Evolutionary conservation across 53 echinoderm and acorn worm species (phyloP), one percentile per base, ranked within the genome.

Genomic region (Arbacia lixula): DNA sequence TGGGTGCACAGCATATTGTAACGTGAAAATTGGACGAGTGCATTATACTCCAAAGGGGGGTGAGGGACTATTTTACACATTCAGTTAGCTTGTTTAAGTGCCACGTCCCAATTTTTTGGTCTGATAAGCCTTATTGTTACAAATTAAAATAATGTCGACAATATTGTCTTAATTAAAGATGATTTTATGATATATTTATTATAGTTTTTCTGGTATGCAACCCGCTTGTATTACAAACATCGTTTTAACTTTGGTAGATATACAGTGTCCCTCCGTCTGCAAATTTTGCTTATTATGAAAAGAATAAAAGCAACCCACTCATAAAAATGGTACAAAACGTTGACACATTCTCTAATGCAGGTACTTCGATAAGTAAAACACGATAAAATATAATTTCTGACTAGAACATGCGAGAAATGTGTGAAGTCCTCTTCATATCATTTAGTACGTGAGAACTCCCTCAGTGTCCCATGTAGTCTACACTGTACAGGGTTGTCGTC

Each of bases 401-500:
- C 14, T 36, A 20, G 22, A 5, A 14, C 5, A 78, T 12, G 19
- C 14, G 37, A 60, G 68, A 87, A 53, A 85, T 79, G 54, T 58
- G 51, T 49, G 64, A 64, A 85, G 78, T 43, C 85, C 60, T 38
- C 56, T 27, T 49, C 51, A 78, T 12, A 32, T 12, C 19, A 37
- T 28, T 60, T 78, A 41, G 40, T 60, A 78, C 79, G 42, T 14
- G 2, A 39, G 41, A 35, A 27, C 43, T 58, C 60, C 60, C 79
- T 38, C 25, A 22, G 28, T 83, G 67, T 30, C 30, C 73, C 74
- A 76, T 75, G 68, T 84, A 71, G 60, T 58, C 55, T 60, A 78
- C 60, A 60, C 37, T 78, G 43, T 29, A 71, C 41, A 60, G 84
- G 66, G 88, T 83, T 91, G 89, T 89, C 84, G 88, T 76, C 57